Conservation (phyloP, 35 echinoderm and acorn worm species). For the Apostichopus californicus region DNA sequence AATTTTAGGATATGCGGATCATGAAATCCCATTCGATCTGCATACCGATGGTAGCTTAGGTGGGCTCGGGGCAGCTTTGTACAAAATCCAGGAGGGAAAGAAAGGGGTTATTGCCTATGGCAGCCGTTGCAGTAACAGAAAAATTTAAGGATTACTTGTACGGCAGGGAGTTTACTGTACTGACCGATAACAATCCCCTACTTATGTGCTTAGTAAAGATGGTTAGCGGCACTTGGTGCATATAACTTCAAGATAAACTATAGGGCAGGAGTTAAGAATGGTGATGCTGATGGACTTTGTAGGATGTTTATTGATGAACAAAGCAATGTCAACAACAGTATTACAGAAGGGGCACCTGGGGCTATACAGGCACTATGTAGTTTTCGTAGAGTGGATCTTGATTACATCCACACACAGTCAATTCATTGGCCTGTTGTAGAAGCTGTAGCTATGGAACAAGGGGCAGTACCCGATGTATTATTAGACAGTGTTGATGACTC, state of each 20-base stretch:
- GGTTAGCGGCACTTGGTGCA: conserved; percentile 53
- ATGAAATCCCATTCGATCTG: conserved; percentile 56
- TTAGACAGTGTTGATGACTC: background rate
- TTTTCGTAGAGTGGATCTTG: too few relatives aligned
- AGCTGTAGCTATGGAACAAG: too few relatives aligned
- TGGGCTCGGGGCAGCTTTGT: conserved; percentile 64
- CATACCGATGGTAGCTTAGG: conserved; percentile 70
- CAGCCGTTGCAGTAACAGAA: conserved; percentile 61
- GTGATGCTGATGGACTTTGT: conserved; percentile 48
- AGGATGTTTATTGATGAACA: background rate
- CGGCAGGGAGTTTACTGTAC: conserved; percentile 58
- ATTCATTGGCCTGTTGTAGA: too few relatives aligned
- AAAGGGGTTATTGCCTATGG: conserved; percentile 66
- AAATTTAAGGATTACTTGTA: conserved; percentile 70
- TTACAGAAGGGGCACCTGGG: too few relatives aligned
- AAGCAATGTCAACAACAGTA: too few relatives aligned
- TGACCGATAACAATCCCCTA: conserved; percentile 43
- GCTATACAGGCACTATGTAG: too few relatives aligned
- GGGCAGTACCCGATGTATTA: too few relatives aligned
- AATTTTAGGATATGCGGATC: conserved; percentile 66
- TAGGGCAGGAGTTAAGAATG: conserved; percentile 27
- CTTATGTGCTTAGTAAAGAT: conserved; percentile 50
- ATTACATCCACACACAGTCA: background rate
- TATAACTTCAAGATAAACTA: conserved; percentile 50
- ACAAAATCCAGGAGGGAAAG: conserved; percentile 55